These are phyloP conservation scores for Hemitrygon akajei DNA, from an alignment of 2,797 vertebrate species.

Conservation along the genomic window DNA sequence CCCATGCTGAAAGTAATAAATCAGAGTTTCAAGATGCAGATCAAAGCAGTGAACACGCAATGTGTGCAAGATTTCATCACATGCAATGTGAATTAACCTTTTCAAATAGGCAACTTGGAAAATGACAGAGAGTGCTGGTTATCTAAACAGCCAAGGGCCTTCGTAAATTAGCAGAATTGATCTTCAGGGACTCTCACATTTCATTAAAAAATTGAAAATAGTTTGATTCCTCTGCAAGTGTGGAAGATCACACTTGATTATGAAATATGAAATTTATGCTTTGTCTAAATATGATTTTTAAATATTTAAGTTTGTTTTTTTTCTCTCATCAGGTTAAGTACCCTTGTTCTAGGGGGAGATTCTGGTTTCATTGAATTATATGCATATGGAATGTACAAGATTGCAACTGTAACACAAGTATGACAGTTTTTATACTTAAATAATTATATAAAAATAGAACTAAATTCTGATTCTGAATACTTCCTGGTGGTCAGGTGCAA, in stretches of 20 bases:
- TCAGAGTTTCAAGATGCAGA: too few relatives aligned
- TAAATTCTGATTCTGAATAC: background rate
- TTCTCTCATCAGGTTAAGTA: slow-evolving; percentile 69
- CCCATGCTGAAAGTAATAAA: too few relatives aligned
- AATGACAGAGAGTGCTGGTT: too few relatives aligned
- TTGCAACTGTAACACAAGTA: slow-evolving; percentile 79
- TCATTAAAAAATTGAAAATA: background rate
- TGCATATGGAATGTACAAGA: slow-evolving; percentile 97
- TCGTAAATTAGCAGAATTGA: background rate
- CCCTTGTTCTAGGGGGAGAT: slow-evolving; percentile 83
- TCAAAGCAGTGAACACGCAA: too few relatives aligned
- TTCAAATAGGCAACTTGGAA: too few relatives aligned
- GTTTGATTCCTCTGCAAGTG: background rate
- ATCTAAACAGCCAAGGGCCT: background rate
- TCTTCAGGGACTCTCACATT: background rate
- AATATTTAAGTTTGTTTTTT: background rate
- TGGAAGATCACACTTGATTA: background rate
- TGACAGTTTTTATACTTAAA: background rate
- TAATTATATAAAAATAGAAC: background rate
- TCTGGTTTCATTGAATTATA: slow-evolving; percentile 86
- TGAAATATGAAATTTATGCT: background rate
- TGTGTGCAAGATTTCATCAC: too few relatives aligned
- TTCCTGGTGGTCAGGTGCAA: background rate
- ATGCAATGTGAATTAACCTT: too few relatives aligned
- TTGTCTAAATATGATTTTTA: background rate